Base-by-base conservation (phyloP, 2,113 vertebrate species). In the Tiliqua scincoides region DNA sequence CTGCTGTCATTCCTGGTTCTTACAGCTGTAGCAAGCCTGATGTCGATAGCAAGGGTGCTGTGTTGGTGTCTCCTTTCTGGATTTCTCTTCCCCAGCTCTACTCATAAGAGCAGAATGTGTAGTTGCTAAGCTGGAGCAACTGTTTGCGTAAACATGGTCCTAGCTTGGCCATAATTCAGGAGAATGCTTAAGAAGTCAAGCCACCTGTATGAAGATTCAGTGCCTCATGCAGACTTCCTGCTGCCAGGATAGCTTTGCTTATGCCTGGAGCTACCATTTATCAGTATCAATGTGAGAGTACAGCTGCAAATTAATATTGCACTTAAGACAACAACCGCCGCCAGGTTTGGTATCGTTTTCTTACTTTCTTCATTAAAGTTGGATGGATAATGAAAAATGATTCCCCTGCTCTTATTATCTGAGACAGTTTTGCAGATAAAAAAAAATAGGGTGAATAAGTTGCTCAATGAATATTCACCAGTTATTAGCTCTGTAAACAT, bases 401-500 rank as follows among this genome's bases (percentile, higher is more conserved):
- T 48, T 93, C 88, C 32, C 74, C 61, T 27, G 70, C 43, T 81
- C 70, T 54, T 81, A 74, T 81, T 74, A 73, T 30, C 61, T 23
- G 9, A 81, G 70, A 30, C 2, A 32, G 63, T 79, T 59, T 75
- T 0, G 84, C 86, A n/a, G 59, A 79, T 52, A 74, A 0, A 75
- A 88, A 65, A 35, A 89, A 91, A 85, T 18, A 12, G 40, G 21
- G 80, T 94, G 74, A 89, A 40, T 85, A 90, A 91, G 3, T 23
- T 48, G 87, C 59, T 1, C 40, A 48, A 20, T 86, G 14, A 85
- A 67, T 87, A 91, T 91, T 86, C n/a, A 79, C 35, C 87, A 89
- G 88, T 90, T 86, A 88, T 88, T 93, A 67, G 75, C 9, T 85
- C 92, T 21, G 35, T 85, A 67, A 85, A 75, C 74, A 86, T 71